Conservation (phyloP, 2,888 invertebrate genomes). For the Chironomus tentans region DNA sequence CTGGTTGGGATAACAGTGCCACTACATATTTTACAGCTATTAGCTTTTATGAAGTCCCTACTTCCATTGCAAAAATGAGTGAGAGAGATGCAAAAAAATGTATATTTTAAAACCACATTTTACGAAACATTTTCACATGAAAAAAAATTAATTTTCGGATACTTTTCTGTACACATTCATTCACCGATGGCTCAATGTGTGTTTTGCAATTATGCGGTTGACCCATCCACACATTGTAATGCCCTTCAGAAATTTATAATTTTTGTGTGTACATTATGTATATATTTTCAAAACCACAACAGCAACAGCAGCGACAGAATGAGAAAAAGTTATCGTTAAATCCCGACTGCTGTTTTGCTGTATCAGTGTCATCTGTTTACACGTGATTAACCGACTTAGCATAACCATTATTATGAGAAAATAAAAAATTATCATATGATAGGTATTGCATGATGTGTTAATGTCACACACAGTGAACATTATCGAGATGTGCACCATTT, state of each 20-base stretch:
- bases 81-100: background rate
- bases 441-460: background rate
- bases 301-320: too few species aligned
- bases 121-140: background rate
- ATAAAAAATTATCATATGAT: background rate
- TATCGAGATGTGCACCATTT: too few species aligned
- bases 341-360: background rate
- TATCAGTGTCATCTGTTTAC: background rate
- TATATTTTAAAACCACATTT: background rate
- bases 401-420: background rate
- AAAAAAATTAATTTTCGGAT: background rate
- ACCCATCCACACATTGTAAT: background rate
- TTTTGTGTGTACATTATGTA: background rate
- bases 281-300: background rate
- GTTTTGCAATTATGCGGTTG: constrained; percentile 1
- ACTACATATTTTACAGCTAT: background rate
- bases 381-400: constrained; percentile 4
- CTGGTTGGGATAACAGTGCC: background rate
- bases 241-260: background rate
- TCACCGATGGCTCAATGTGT: background rate
- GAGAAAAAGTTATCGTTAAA: too few species aligned
- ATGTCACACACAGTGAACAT: too few species aligned
- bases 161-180: background rate
- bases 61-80: background rate
- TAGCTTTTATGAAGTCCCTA: background rate